Percentiles rank a stretch among this genome's conserved stretches.
Evolutionary conservation across 2,888 invertebrate species (phyloP).

Genomic region (Drosophila suboccidentalis): DNA sequence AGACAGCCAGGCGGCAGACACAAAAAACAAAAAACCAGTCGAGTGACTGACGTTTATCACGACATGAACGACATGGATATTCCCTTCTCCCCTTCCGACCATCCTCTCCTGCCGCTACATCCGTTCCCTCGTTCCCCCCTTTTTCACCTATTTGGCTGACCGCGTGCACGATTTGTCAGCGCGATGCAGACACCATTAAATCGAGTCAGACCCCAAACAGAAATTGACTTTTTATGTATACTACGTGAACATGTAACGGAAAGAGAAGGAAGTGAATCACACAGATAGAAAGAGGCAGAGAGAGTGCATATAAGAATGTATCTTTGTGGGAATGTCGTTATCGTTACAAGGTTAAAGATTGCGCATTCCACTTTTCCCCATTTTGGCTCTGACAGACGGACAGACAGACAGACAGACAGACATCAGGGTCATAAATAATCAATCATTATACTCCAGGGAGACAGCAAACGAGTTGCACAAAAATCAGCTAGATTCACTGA

Average conservation of each 20-base stretch:
- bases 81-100: neutral
- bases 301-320: constrained; percentile 18
- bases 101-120: neutral
- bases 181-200: constrained; percentile 63
- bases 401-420: constrained; percentile 6
- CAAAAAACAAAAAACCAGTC: constrained; percentile 8
- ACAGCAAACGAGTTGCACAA: constrained; percentile 22
- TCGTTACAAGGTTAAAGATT: constrained; percentile 55
- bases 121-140: neutral
- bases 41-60: constrained; percentile 75
- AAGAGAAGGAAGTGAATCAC: neutral
- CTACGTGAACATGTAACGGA: constrained; percentile 64
- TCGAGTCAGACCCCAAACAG: constrained; percentile 57
- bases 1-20: constrained; percentile 9
- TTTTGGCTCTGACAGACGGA: neutral
- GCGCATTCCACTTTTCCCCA: constrained; percentile 31
- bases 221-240: constrained; percentile 78
- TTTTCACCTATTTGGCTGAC: constrained; percentile 31
- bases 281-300: neutral
- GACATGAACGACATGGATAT: constrained; percentile 51
- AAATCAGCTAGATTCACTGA: constrained; percentile 18
- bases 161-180: constrained; percentile 75
- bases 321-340: constrained; percentile 37
- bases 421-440: constrained; percentile 58
- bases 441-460: constrained; percentile 61